Evolutionary conservation across 2,113 vertebrate species (phyloP), one percentile per base, ranked within the genome.

Genomic region (Cyrtonyx montezumae): DNA sequence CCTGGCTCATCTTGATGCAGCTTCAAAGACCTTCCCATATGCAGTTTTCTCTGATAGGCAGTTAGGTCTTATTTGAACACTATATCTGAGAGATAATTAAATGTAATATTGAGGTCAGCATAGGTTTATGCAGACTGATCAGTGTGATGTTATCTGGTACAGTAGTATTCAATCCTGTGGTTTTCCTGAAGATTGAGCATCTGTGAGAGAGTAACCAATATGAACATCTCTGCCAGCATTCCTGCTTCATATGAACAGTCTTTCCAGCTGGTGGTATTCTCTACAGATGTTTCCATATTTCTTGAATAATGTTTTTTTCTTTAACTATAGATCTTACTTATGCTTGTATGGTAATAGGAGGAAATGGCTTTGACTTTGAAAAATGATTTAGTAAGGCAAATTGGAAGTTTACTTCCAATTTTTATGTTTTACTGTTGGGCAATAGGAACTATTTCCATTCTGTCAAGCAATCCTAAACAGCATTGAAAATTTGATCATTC

Each of bases 211-310:
- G 32, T 46, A 78, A 91, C 82, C 37, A 45, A 23, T 55, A 30
- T 42, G 63, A 88, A 23, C 5, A 0, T 12, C 49, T 74, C 78
- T 94, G 92, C 95, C 88, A 93, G 63, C 55, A 91, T 61, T n/a
- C 6, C 49, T 82, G 55, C 2, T 0, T 95, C 95, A 93, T 73
- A 93, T 30, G 22, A 79, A 32, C 42, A 28, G 26, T 70, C 45
- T 94, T 80, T 67, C 37, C 68, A 95, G 87, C 59, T 92, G 93
- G 79, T 63, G 71, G 84, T 79, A 74, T 87, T 55, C 63, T 96
- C 75, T 82, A 10, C 53, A 92, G 88, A 84, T 93, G 37, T 82
- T 93, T 89, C 88, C 86, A 74, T 89, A 42, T 92, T 80, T 82
- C 75, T 82, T 77, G 42, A 42, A 46, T 90, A 75, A 80, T 58